phyloP scores from a whole-genome alignment of 2,113 vertebrate genomes.

The Hippopotamus amphibius region DNA sequence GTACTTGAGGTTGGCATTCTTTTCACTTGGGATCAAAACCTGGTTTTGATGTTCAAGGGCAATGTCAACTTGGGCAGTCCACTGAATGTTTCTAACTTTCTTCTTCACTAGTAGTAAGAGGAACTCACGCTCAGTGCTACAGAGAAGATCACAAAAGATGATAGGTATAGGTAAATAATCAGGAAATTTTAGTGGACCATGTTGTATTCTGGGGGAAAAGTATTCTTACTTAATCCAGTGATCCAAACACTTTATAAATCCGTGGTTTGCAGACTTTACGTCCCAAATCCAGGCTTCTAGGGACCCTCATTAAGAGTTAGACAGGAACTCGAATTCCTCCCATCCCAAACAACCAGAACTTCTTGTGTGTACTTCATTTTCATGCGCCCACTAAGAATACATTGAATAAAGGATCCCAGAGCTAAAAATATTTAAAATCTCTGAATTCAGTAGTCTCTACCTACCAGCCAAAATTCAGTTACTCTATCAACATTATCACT shows the following conservation, averaged over 20 bases:
- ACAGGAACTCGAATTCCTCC: neutral
- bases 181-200: neutral
- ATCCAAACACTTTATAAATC: neutral
- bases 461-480: slow-evolving; percentile 35
- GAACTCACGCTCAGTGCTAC: neutral
- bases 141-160: neutral
- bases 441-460: neutral
- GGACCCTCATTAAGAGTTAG: neutral
- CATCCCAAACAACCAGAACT: neutral
- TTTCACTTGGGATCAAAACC: neutral
- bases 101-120: neutral
- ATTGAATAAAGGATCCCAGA: neutral
- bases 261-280: neutral
- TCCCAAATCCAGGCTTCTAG: neutral
- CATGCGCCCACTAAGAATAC: neutral
- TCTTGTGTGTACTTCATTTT: neutral
- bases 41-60: neutral
- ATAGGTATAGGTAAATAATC: neutral
- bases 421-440: neutral
- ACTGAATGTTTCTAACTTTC: neutral
- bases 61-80: neutral
- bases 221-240: neutral
- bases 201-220: neutral
- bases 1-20: neutral
- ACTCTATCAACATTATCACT: neutral